Percentiles rank a stretch among this genome's conserved stretches.
Evolutionary conservation across 2,797 vertebrate genomes (phyloP).

Genomic region (Alca torda): DNA sequence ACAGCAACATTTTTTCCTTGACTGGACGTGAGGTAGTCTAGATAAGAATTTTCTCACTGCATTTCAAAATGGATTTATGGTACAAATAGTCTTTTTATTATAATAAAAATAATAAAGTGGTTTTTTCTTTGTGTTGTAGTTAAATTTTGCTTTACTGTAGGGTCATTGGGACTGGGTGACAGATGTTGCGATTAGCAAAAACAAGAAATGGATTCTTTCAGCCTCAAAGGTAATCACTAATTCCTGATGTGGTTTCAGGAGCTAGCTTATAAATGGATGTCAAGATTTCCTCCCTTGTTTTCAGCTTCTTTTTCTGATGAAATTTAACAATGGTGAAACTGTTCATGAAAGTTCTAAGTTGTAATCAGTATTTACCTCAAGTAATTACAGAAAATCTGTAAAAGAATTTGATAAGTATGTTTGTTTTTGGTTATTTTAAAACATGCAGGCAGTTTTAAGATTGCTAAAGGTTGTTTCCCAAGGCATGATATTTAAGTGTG

Average conservation of each 20-base stretch:
- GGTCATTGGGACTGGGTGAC: conserved; percentile 84
- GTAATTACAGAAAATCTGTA: background rate
- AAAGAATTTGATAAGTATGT: background rate
- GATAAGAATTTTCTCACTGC: background rate
- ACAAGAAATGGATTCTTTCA: conserved; percentile 78
- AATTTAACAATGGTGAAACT: background rate
- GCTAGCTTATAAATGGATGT: background rate
- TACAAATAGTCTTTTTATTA: background rate
- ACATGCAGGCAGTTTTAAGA: background rate
- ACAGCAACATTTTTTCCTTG: background rate
- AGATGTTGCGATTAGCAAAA: conserved; percentile 76
- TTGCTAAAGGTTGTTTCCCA: background rate
- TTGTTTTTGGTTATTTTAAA: background rate
- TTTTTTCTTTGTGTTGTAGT: background rate
- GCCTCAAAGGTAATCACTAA: conserved; percentile 78
- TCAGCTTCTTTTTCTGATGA: background rate
- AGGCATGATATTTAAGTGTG: background rate
- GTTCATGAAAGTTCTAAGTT: background rate
- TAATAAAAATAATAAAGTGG: background rate
- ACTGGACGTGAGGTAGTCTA: background rate
- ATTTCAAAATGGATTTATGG: background rate
- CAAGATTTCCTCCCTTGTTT: background rate
- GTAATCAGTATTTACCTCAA: background rate
- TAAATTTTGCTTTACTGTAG: conserved; percentile 60
- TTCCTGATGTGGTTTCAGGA: background rate